Base-by-base conservation (phyloP, 2,797 vertebrate genomes). In the Cirrhinus molitorella region DNA sequence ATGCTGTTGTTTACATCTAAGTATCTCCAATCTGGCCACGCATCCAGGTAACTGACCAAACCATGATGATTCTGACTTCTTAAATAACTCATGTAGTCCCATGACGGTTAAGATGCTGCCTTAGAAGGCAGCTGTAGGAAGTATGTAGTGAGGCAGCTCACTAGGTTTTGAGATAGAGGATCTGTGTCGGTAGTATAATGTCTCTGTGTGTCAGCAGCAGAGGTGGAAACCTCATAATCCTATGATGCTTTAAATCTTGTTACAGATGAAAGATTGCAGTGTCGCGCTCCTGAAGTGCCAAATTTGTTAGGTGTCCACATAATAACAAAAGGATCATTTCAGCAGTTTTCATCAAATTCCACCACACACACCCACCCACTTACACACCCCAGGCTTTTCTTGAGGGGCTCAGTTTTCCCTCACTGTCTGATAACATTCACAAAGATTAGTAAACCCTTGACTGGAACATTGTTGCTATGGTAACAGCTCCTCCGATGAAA, bases 401-500 rank as follows among this genome's bases (percentile, higher is more conserved):
- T 78, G n/a, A 79, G 80, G 84, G 63, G 59, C 49, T 76, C 63
- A 31, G 81, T 68, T 77, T 57, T 76, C 19, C 49, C 49, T 28
- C 63, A 34, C 23, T 68, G 81, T 67, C 61, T 76, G 81, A 76
- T 76, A 83, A 83, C 63, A 77, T 47, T 70, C 65, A 55, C n/a
- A 74, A 55, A 83, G 73, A 83, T 77, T 53, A 59, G 55, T 59
- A 25, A 59, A 43, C 31, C 66, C 81, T 83, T 72, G 49, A 83
- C 23, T 76, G 59, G 81, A 85, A 85, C 76, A 17, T 2, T 28
- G 90, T 92, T 91, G 76, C 90, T 83, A 89, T 90, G 85, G 91
- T 76, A 90, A 92, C 91, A 31, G 31, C 25, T 79, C n/a, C 45
- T 74, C 49, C 57, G 63, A 67, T 74, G 23, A 70, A 37, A 66